Evolutionary conservation across 2,888 invertebrate species (phyloP).

Genomic region (Drosophila longiperda): DNA sequence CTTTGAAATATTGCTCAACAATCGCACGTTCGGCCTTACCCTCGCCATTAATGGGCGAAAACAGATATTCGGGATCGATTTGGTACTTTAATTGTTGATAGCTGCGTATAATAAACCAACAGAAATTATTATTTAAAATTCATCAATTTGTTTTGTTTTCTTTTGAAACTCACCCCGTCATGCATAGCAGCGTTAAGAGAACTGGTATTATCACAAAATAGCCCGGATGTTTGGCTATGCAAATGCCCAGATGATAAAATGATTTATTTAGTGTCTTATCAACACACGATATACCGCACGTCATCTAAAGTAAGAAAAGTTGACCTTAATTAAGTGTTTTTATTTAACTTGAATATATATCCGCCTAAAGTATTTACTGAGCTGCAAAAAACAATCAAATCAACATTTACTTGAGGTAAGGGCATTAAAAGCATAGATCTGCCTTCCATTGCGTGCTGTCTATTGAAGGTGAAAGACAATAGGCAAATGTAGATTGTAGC

Average conservation of each 20-base stretch:
- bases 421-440: slow-evolving; percentile 22
- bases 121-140: slow-evolving; percentile 1
- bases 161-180: slow-evolving; percentile 88
- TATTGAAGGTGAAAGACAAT: slow-evolving; percentile 65
- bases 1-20: slow-evolving; percentile 93
- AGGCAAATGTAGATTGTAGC: slow-evolving; percentile 45
- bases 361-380: neutral
- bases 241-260: slow-evolving; percentile 92
- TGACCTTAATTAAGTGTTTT: slow-evolving; percentile 8
- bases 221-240: slow-evolving; percentile 93
- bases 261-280: slow-evolving; percentile 92
- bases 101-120: slow-evolving; percentile 55
- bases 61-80: slow-evolving; percentile 96
- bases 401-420: slow-evolving; percentile 16
- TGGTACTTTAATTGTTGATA: slow-evolving; percentile 94
- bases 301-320: slow-evolving; percentile 87
- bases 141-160: neutral
- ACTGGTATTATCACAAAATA: slow-evolving; percentile 96
- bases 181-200: slow-evolving; percentile 91
- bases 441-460: slow-evolving; percentile 43
- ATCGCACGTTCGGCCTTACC: slow-evolving; percentile 92
- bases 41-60: slow-evolving; percentile 94
- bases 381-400: slow-evolving; percentile 8
- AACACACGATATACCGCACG: slow-evolving; percentile 90
- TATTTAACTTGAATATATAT: neutral